Percentiles rank a stretch among this genome's conserved stretches.
phyloP scores from a whole-genome alignment of 2,797 vertebrate species.

The Capromys pilorides region DNA sequence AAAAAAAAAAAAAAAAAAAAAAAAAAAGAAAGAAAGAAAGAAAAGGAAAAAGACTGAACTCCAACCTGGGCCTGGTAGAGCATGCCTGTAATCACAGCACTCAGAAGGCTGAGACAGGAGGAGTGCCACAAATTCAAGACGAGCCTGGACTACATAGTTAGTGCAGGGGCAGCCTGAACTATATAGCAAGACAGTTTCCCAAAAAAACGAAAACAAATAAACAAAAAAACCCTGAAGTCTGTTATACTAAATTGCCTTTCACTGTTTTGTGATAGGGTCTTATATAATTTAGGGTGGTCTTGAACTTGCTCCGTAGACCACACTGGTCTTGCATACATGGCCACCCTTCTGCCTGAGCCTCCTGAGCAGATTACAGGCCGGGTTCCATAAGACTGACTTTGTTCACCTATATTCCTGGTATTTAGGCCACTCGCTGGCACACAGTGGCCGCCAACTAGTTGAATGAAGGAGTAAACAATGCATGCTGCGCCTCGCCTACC shows the following conservation, averaged over 20 bases:
- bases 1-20: too few relatives aligned
- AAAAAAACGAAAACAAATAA: too few relatives aligned
- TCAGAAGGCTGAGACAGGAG: too few relatives aligned
- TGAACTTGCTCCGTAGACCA: background rate
- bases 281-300: background rate
- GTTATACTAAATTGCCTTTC: background rate
- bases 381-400: background rate
- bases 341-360: background rate
- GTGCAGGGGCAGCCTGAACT: too few relatives aligned
- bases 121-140: too few relatives aligned
- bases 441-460: background rate
- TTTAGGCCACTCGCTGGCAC: background rate
- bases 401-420: background rate
- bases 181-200: too few relatives aligned
- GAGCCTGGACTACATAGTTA: too few relatives aligned
- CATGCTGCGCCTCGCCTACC: background rate
- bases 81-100: too few relatives aligned
- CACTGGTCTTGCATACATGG: background rate
- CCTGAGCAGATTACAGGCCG: background rate
- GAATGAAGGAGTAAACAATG: background rate
- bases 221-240: background rate
- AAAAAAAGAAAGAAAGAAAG: too few relatives aligned
- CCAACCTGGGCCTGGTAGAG: too few relatives aligned
- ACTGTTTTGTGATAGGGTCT: background rate
- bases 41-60: background rate